A percentile compares a stretch with the other conserved stretches of the same genome.
Conservation (phyloP, 2,113 vertebrate species). For the Caretta caretta region DNA sequence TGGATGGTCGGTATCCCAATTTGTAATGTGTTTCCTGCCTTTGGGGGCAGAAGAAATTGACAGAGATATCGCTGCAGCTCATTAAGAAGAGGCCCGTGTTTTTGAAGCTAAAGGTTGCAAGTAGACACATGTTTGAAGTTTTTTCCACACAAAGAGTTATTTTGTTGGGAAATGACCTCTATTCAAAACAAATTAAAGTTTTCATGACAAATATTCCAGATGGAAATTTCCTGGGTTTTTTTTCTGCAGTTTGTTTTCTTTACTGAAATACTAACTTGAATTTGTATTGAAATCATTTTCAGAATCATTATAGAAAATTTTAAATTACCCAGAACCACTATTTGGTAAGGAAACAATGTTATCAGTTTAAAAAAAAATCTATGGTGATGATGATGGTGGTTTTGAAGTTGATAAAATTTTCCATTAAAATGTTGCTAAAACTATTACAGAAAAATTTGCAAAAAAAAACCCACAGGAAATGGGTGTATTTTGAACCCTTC, state of each 20-base stretch:
- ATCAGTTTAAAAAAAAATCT: background rate
- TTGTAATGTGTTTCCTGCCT: background rate
- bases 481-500: background rate
- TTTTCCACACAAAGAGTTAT: slow-evolving; percentile 11
- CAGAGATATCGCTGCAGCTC: background rate
- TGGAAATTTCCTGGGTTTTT: background rate
- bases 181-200: background rate
- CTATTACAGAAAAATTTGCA: background rate
- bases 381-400: background rate
- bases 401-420: background rate
- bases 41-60: too few species aligned
- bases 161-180: background rate
- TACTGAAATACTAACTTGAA: slow-evolving; percentile 29
- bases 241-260: background rate
- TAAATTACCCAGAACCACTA: slow-evolving; percentile 24
- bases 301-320: slow-evolving; percentile 15
- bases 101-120: background rate
- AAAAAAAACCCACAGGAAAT: background rate
- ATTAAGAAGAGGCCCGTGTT: too few species aligned
- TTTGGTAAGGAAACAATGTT: background rate
- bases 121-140: accelerated
- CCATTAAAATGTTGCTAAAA: background rate
- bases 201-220: background rate
- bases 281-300: slow-evolving; percentile 31
- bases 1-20: background rate